Evolutionary conservation across 1,140 invertebrate genomes (phyloP), one percentile per base, ranked within the genome.

Genomic region (Trachymyrmex septentrionalis): DNA sequence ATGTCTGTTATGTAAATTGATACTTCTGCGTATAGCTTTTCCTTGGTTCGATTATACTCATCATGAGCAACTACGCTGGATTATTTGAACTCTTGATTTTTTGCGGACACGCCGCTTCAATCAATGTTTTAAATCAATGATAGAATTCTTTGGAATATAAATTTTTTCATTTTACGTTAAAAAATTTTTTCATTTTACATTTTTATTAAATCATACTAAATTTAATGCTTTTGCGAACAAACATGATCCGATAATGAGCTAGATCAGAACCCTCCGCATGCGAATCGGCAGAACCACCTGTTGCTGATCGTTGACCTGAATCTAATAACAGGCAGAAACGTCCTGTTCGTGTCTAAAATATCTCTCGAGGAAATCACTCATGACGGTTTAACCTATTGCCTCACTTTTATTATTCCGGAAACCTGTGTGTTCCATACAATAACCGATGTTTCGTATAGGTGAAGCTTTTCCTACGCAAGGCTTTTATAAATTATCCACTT

Each of bases 271-370:
- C 75, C 57, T 80, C 48, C 19, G 66, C 44, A 59, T 27, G 53
- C 34, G 59, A 67, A 75, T 77, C 30, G 53, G 14, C 9, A 63
- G 55, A 24, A 34, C 19, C 85, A 91, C 64, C 85, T 82, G 85
- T 89, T 72, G 87, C 38, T 61, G 59, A 88, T 88, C 69, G 34
- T 44, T 90, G 90, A 87, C 87, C 90, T 88, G 75, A 73, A 91
- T 91, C 75, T 87, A 88, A 71, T 72, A 77, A 81, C 38, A 64
- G 59, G 12, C 86, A 82, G 82, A 88, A 80, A 87, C 57, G 57
- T 27, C 69, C 24, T 21, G 19, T 53, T 61, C 86, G 80, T 86
- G 85, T 67, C 53, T 19, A 66, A 67, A 55, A 77, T 78, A 77
- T 86, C 81, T 50, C 50, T 38, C 27, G n/a, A 24, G 55, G 69